phyloP scores from a whole-genome alignment of 2,888 invertebrate species.

The Ichneumoninae sp. region DNA sequence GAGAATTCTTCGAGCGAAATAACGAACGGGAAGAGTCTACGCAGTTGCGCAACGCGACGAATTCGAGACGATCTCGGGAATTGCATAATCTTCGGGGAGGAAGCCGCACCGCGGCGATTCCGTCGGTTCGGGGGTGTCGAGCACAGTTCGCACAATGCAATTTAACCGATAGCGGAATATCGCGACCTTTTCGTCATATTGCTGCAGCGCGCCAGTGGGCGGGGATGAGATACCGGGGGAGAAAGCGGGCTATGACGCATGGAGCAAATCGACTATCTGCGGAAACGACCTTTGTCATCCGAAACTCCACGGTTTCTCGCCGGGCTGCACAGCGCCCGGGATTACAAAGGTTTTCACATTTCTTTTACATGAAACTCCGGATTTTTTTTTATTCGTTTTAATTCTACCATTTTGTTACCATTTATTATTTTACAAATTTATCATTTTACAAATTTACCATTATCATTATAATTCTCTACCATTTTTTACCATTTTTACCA shows the following conservation, averaged over 20 bases:
- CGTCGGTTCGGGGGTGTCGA: not conserved
- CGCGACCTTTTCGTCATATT: not conserved
- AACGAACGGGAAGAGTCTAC: not conserved
- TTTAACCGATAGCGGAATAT: not conserved
- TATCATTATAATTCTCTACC: too few species aligned
- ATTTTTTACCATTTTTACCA: too few species aligned
- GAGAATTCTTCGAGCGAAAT: slow-evolving; percentile 15
- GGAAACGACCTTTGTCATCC: not conserved
- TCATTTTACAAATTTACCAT: too few species aligned
- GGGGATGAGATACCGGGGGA: not conserved
- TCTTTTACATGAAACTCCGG: too few species aligned
- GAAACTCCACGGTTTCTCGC: not conserved
- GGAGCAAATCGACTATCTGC: not conserved
- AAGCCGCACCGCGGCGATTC: not conserved
- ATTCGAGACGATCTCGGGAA: not conserved
- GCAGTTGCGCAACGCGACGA: not conserved
- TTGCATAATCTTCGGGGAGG: not conserved
- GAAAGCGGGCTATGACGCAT: slow-evolving; percentile 5
- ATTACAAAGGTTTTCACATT: too few species aligned
- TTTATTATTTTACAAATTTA: too few species aligned
- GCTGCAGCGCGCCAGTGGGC: not conserved
- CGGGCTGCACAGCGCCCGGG: too few species aligned
- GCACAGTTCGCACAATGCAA: not conserved
- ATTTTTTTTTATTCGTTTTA: too few species aligned
- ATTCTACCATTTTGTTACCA: too few species aligned